Evolutionary conservation across 2,113 vertebrate genomes (phyloP).

Genomic region (Merops nubicus): DNA sequence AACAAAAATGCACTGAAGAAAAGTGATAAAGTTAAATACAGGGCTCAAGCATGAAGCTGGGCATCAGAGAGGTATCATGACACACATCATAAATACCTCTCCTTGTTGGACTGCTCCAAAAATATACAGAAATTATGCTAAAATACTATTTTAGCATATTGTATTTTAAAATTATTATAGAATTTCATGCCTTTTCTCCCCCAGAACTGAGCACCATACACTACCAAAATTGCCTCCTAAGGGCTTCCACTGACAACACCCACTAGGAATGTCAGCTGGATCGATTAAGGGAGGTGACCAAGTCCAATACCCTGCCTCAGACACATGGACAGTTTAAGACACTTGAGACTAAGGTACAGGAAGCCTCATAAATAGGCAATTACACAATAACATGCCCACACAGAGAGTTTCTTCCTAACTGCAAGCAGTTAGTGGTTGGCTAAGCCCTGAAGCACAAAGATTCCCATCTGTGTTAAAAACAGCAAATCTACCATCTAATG

Average conservation of each 20-base stretch:
- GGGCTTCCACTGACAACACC: no score
- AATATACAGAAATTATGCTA: rapidly evolving
- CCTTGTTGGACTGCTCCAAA: no score
- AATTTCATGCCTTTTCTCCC: neutral
- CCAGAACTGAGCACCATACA: neutral
- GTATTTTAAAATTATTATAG: neutral
- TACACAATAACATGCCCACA: neutral
- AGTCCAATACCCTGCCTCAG: neutral
- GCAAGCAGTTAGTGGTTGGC: neutral
- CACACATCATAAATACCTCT: rapidly evolving
- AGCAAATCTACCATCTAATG: neutral
- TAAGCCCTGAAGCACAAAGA: neutral
- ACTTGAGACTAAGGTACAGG: neutral
- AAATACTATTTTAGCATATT: rapidly evolving
- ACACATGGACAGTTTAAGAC: neutral
- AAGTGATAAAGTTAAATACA: neutral
- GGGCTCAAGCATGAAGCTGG: neutral
- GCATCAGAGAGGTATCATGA: rapidly evolving
- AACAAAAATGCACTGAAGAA: rapidly evolving
- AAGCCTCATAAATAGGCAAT: neutral
- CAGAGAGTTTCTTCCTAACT: neutral
- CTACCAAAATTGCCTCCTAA: neutral
- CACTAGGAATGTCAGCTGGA: rapidly evolving
- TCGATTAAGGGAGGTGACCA: rapidly evolving
- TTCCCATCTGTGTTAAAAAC: neutral